phyloP scores from a whole-genome alignment of 2,113 vertebrate genomes.

The Charina bottae region DNA sequence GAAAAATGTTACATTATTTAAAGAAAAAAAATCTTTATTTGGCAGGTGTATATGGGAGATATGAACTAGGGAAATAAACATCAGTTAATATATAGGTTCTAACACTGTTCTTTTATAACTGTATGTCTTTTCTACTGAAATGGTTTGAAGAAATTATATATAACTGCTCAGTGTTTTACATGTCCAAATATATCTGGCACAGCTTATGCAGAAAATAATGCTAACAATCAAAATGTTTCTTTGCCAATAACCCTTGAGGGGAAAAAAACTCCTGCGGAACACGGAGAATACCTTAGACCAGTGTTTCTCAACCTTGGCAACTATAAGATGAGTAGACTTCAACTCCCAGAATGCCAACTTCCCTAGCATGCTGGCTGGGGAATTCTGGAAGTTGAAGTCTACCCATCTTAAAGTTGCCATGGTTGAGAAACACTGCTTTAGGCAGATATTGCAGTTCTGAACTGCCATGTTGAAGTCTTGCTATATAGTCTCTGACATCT shows the following conservation, averaged over 20 bases:
- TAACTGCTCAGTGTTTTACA: neutral
- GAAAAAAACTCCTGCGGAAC: conserved; percentile 22
- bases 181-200: neutral
- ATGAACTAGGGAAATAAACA: neutral
- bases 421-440: conserved; percentile 27
- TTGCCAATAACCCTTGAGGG: conserved; percentile 26
- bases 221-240: conserved; percentile 12
- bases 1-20: neutral
- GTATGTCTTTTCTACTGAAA: neutral
- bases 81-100: neutral
- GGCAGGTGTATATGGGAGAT: neutral
- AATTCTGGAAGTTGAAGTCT: neutral
- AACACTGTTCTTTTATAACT: neutral
- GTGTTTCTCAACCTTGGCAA: neutral
- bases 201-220: neutral
- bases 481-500: conserved; percentile 68
- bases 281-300: conserved; percentile 43
- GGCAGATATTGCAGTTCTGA: conserved; percentile 57
- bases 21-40: neutral
- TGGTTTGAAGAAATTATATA: neutral
- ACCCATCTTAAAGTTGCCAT: neutral
- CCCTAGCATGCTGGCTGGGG: neutral
- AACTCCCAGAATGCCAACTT: neutral
- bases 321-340: neutral
- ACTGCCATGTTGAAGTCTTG: conserved; percentile 57